Base-by-base conservation (phyloP, 2,113 vertebrate species). In the Serinus canaria region DNA sequence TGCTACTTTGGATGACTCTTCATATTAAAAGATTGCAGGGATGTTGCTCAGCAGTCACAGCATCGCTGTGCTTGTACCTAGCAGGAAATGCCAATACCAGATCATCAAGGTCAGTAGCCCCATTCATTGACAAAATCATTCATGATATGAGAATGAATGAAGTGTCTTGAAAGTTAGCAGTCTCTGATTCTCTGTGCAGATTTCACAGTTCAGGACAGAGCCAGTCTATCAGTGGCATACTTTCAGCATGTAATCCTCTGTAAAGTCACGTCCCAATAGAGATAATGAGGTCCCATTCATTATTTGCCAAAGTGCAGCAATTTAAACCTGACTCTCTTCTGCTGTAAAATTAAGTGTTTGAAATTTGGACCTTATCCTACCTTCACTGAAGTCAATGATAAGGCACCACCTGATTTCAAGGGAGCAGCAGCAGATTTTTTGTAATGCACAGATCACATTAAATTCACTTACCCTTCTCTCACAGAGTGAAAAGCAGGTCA, bases 261-360 rank as follows among this genome's bases (percentile, higher is more conserved):
- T 94, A 75, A 96, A 96, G 96, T 93, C 94, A 95, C 87, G 79
- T 97, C 90, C 92, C 76, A 96, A 83, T 37, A 20, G 81, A 94
- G 75, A 83, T 95, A 97, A 96, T 95, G 94, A 97, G 76, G 92
- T 67, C 81, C 62, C 90, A 90, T 97, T 97, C 92, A 96, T 91
- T 93, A 78, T 92, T 84, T 88, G 92, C 94, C 92, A 94, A 58
- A 90, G 73, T 50, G 47, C 90, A 86, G 76, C 59, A 74, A 64
- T 87, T 94, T 78, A 90, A 96, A 49, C 58, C 64, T 86, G 66
- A 89, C 81, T 80, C 47, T 72, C 69, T 63, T 94, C 83, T 89
- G 56, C 53, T 94, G 60, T 59, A 91, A 94, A 92, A 93, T 82
- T 74, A 80, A 92, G 83, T 72, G 83, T 91, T 93, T 96, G 93